Percentiles rank a stretch among this genome's conserved stretches.
phyloP scores from a whole-genome alignment of 2,113 vertebrate species.

The Gadus chalcogrammus region DNA sequence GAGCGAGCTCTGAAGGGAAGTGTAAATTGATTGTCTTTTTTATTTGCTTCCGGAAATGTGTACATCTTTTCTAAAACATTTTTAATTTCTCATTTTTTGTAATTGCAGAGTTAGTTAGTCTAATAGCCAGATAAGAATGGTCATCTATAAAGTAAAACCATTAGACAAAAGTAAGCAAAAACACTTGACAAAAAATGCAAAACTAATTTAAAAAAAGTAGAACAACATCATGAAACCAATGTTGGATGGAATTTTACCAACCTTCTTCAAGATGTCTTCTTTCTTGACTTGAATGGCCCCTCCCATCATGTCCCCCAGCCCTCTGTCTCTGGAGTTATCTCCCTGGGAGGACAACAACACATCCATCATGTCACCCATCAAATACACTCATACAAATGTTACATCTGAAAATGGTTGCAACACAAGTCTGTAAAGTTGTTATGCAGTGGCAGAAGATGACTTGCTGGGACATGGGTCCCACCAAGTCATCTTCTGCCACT shows the following conservation, averaged over 20 bases:
- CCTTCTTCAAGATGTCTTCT: constrained; percentile 84
- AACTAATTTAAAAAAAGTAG: no score
- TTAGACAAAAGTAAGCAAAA: neutral
- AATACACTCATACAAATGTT: no score
- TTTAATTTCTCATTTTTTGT: no score
- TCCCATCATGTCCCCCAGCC: constrained; percentile 88
- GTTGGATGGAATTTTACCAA: constrained; percentile 42
- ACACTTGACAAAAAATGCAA: no score
- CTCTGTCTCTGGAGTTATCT: constrained; percentile 69
- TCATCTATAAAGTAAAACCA: neutral
- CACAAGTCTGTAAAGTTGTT: no score
- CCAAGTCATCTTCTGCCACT: no score
- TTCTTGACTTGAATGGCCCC: constrained; percentile 87
- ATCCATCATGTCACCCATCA: neutral
- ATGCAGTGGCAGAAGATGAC: no score
- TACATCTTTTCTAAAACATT: neutral
- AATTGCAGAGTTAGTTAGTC: no score
- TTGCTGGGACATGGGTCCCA: no score
- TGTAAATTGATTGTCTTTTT: no score
- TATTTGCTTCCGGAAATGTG: neutral
- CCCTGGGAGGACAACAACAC: constrained; percentile 59
- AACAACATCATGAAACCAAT: neutral
- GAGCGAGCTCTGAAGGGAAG: neutral
- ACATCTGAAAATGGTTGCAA: no score
- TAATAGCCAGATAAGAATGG: neutral